Base-by-base conservation (phyloP, 2,797 vertebrate genomes). In the Serranus cabrilla region DNA sequence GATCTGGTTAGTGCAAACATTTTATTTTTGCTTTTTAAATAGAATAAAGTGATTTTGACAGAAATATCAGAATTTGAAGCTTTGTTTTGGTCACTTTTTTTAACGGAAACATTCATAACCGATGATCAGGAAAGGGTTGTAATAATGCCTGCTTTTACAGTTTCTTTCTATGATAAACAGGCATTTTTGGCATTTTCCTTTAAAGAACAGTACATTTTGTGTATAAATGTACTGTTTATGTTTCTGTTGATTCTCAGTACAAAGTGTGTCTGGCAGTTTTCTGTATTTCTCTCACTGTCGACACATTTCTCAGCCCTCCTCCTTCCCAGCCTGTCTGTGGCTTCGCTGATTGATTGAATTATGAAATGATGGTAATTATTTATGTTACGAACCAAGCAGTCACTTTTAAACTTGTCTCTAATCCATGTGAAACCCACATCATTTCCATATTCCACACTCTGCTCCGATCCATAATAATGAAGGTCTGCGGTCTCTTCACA, bases 381-480 rank as follows among this genome's bases (percentile, higher is more conserved):
- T 4, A 27, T 25, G 4, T 54, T 54, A 42, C 47, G 54, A 42
- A 49, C 17, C 20, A 42, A 59, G 9, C 52, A 39, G 20, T 27
- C 6, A 12, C 45, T 0, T 73, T 0, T 71, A 16, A 42, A 68
- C 5, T 14, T n/a, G 31, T 5, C 10, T 54, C 3, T 58, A 17
- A 68, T 47, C 58, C 27, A 7, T 14, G 20, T 50, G 45, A 25
- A 25, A 45, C 37, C 3, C n/a, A 12, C 68, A 45, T 63, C 0
- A 27, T 66, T 65, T 78, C 65, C 40, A 40, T 60, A n/a, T 23
- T 45, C 17, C 31, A 7, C 14, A 6, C 39, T 61, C 23, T 2
- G 13, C 52, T 72, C 42, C 40, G 34, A 72, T 49, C 51, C 23
- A 12, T 9, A 51, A 27, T 60, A 20, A 45, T 25, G 37, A 56